A percentile compares a stretch with the other conserved stretches of the same genome.
These are phyloP conservation scores for Cnemophilus loriae DNA, from an alignment of 2,113 vertebrate species.

Conservation along the genomic window DNA sequence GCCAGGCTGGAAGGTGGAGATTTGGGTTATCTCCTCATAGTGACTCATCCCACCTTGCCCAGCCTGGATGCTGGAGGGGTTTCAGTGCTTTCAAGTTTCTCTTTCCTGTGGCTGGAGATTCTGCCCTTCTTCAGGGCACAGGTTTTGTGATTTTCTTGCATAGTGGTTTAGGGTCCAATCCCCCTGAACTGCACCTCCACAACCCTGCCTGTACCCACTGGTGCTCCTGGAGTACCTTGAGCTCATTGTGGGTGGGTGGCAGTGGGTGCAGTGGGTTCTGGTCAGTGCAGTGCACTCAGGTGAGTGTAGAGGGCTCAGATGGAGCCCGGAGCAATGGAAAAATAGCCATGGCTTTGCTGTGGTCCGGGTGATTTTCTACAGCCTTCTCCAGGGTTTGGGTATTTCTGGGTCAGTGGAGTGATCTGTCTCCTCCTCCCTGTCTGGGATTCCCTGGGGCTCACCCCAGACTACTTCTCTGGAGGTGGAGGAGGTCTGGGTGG, in stretches of 20 bases:
- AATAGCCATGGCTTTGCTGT: neutral
- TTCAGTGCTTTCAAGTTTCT: neutral
- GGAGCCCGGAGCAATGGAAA: neutral
- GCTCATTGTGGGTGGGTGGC: neutral
- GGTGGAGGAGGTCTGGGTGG: neutral
- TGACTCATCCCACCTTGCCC: neutral
- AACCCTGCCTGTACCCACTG: neutral
- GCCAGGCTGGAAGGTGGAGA: neutral
- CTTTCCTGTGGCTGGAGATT: neutral
- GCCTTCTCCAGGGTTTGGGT: neutral
- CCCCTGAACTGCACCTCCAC: neutral
- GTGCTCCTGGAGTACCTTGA: neutral
- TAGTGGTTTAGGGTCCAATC: neutral
- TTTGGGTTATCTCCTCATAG: neutral
- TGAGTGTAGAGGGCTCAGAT: neutral
- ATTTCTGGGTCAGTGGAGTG: rapidly evolving
- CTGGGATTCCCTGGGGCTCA: neutral
- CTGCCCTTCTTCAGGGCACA: neutral
- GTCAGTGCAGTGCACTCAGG: neutral
- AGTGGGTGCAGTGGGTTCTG: neutral
- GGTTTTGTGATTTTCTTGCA: neutral
- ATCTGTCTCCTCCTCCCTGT: neutral
- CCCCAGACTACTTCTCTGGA: neutral
- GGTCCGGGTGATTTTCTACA: neutral
- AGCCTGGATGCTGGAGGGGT: neutral